These are phyloP conservation scores for Zaprionus tsacasi DNA, from an alignment of 1,140 invertebrate genomes.

Conservation along the genomic window DNA sequence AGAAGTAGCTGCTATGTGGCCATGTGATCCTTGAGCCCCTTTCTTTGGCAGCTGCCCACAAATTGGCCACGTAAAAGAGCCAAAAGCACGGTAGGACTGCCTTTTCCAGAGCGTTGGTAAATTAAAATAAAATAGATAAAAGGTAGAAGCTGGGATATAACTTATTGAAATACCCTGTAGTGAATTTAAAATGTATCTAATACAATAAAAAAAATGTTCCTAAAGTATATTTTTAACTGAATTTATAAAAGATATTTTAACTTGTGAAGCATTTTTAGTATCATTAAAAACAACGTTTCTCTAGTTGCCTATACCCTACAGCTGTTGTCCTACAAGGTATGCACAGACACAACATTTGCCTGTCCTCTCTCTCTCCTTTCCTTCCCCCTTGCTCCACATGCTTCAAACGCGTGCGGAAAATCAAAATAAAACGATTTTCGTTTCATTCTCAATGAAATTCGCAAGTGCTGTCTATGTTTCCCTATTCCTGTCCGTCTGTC, in stretches of 20 bases:
- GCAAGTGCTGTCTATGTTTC: slow-evolving; percentile 64
- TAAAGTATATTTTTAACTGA: too few species aligned
- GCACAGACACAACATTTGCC: slow-evolving; percentile 55
- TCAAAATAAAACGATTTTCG: slow-evolving; percentile 80
- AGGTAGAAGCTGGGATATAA: not conserved
- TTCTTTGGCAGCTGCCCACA: slow-evolving; percentile 15
- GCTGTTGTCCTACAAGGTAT: slow-evolving; percentile 1
- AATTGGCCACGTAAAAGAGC: slow-evolving; percentile 60
- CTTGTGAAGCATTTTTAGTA: too few species aligned
- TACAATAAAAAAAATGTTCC: too few species aligned
- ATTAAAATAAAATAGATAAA: slow-evolving; percentile 51
- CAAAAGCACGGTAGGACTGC: slow-evolving; percentile 19
- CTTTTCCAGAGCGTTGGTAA: slow-evolving; percentile 41
- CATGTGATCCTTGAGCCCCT: not conserved
- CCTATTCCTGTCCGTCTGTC: slow-evolving; percentile 21
- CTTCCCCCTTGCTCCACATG: slow-evolving; percentile 9
- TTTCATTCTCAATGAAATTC: slow-evolving; percentile 80
- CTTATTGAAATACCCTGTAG: slow-evolving; percentile 6
- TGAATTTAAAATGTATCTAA: too few species aligned
- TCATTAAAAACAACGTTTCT: not conserved
- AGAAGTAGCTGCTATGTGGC: slow-evolving; percentile 20
- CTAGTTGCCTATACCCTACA: not conserved
- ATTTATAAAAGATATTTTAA: too few species aligned
- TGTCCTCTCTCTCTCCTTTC: slow-evolving; percentile 32
- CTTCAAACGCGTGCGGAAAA: slow-evolving; percentile 70